Evolutionary conservation across 2,113 vertebrate species (phyloP).

Genomic region (Buteo buteo): DNA sequence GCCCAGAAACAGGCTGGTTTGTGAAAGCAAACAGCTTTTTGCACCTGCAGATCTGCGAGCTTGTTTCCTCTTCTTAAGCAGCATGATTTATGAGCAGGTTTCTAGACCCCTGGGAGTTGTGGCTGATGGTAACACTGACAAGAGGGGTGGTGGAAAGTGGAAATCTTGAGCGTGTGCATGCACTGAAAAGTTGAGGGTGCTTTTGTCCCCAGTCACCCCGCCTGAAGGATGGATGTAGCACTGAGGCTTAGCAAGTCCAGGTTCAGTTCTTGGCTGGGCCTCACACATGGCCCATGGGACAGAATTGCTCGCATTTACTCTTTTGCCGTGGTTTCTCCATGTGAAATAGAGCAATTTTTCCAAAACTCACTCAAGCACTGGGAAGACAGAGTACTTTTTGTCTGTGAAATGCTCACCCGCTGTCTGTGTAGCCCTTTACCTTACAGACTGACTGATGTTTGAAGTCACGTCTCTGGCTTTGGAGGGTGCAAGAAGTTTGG

Average conservation of each 20-base stretch:
- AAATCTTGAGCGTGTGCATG: neutral
- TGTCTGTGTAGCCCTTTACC: neutral
- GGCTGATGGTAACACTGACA: neutral
- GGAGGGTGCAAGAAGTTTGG: neutral
- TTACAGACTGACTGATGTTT: neutral
- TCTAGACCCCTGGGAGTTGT: neutral
- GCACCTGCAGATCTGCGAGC: neutral
- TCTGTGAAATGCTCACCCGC: neutral
- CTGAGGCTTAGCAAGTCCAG: neutral
- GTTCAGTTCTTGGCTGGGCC: neutral
- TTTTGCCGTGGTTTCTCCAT: neutral
- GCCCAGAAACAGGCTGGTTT: neutral
- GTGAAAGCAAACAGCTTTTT: constrained; percentile 12
- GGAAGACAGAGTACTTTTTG: neutral
- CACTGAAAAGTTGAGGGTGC: neutral
- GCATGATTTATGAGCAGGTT: neutral
- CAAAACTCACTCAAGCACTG: neutral
- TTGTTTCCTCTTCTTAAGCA: neutral
- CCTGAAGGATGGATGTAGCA: fast-evolving
- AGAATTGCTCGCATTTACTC: neutral
- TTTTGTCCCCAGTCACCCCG: neutral
- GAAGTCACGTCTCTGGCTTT: neutral
- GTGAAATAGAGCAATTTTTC: neutral
- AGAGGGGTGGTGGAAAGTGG: neutral
- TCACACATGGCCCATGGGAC: neutral